Conservation (phyloP, 1,140 invertebrate species). For the Megalopta genalis region DNA sequence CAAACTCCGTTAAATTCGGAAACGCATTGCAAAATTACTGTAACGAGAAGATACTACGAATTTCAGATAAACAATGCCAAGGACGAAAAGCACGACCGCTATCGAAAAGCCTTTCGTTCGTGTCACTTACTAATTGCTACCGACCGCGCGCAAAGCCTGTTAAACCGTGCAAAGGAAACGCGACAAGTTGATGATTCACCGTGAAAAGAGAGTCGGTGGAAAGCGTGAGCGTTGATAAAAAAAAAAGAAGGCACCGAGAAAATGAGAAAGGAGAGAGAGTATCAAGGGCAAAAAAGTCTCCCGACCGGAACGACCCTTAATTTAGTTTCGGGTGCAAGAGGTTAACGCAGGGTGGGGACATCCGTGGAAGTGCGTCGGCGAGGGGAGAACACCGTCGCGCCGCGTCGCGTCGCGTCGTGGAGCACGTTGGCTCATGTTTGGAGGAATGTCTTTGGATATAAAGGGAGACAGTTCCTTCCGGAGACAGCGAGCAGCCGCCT, state of each 20-base stretch:
- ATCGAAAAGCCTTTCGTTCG: not conserved
- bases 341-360: slow-evolving; percentile 56
- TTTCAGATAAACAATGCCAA: no score
- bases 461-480: slow-evolving; percentile 70
- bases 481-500: slow-evolving; percentile 64
- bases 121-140: not conserved
- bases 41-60: no score
- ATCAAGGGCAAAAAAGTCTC: slow-evolving; percentile 48
- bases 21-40: no score
- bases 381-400: slow-evolving; percentile 47
- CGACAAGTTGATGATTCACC: not conserved
- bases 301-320: slow-evolving; percentile 66
- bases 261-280: slow-evolving; percentile 2
- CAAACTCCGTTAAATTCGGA: no score
- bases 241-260: not conserved
- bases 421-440: slow-evolving; percentile 66
- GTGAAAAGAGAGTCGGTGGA: not conserved
- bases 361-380: slow-evolving; percentile 47
- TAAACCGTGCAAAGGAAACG: slow-evolving; percentile 5
- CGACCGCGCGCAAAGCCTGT: not conserved
- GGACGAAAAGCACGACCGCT: no score
- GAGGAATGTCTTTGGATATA: slow-evolving; percentile 61
- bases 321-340: slow-evolving; percentile 67
- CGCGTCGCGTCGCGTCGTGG: slow-evolving; percentile 12
- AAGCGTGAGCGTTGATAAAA: not conserved